Evolutionary conservation across 2,888 invertebrate species (phyloP), one percentile per base, ranked within the genome.

Genomic region (Cheilosia pagana): DNA sequence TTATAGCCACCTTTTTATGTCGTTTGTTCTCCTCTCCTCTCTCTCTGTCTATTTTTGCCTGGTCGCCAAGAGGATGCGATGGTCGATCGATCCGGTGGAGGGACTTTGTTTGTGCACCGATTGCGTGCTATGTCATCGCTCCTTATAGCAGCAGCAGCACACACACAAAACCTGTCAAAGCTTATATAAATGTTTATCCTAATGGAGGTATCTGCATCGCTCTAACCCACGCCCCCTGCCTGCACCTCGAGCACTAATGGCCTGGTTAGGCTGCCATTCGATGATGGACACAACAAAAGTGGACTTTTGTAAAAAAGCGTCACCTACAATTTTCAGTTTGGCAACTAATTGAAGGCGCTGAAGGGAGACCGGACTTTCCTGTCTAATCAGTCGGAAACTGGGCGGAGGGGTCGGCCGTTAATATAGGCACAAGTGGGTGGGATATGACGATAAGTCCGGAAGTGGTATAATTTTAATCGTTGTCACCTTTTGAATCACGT

Each of bases 61-160:
- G 28, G 43, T 45, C 21, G 50, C 5, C 12, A 2, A 31, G 23
- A 78, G 71, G 72, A 68, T 50, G 43, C 43, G 53, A 39, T 48
- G 45, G 45, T 53, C 65, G 53, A 67, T 75, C 81, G 74, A 62
- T 81, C 72, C 21, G 48, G 7, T 8, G 16, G 21, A 52, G 43
- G 72, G 31, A 41, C 57, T 59, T 71, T 78, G 59, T 72, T 72
- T 79, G 59, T 74, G 60, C 63, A 79, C 50, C 75, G 50, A 74
- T 72, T 78, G 82, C 77, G 67, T 74, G 81, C 63, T 62, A 62
- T 68, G 82, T 62, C 72, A 82, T 68, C 82, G 82, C 55, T 78
- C 57, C 67, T 77, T 82, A 68, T 63, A 39, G 50, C 63, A 50
- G 16, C 31, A 57, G n/a, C 68, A 25, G 8, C 8, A 28, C 28